Percentiles rank a stretch among this genome's conserved stretches.
Evolutionary conservation across 1,140 invertebrate genomes (phyloP).

Genomic region (Adelges cooleyi): DNA sequence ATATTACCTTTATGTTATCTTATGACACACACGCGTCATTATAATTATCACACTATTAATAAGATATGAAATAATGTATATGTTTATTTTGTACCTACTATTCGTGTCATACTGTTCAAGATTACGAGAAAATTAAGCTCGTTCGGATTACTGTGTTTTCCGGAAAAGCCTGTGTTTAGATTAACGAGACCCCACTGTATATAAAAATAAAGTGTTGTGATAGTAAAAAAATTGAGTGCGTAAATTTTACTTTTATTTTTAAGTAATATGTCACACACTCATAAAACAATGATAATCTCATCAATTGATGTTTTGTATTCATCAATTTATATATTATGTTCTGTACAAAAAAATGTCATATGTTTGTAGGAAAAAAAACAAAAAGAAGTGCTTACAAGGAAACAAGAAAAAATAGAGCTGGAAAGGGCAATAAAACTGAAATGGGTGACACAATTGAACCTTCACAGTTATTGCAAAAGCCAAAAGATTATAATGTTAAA

Average conservation of each 20-base stretch:
- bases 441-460: conserved; percentile 49
- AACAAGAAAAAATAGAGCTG: conserved; percentile 80
- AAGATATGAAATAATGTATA: background rate
- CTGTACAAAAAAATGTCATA: too few relatives aligned
- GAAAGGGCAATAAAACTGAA: conserved; percentile 65
- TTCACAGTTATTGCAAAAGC: conserved; percentile 70
- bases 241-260: too few relatives aligned
- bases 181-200: background rate
- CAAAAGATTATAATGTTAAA: conserved; percentile 92
- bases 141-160: background rate
- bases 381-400: conserved; percentile 83
- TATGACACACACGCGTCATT: background rate
- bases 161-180: background rate
- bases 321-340: too few relatives aligned
- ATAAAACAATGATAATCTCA: too few relatives aligned
- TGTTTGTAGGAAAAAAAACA: conserved; percentile 66
- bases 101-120: background rate
- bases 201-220: too few relatives aligned
- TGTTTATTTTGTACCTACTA: background rate
- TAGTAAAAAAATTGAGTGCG: too few relatives aligned
- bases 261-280: too few relatives aligned
- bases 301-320: too few relatives aligned
- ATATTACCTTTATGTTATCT: background rate
- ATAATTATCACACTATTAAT: background rate
- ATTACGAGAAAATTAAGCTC: too few relatives aligned